Evolutionary conservation across 2,113 vertebrate species (phyloP), one percentile per base, ranked within the genome.

Genomic region (Semnopithecus entellus): DNA sequence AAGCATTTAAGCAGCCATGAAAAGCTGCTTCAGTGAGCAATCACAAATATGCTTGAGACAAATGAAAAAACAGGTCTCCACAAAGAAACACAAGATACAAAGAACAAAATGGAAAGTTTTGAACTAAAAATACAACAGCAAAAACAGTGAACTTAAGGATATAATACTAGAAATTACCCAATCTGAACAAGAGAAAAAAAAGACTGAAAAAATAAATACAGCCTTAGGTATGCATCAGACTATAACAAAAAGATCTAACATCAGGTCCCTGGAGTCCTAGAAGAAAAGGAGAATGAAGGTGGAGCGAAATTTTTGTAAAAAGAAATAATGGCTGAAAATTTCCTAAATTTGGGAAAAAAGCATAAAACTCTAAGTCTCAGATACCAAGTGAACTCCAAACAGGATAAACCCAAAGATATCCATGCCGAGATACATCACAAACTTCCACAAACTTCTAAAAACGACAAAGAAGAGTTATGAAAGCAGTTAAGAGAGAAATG

Each of bases 321-420:
- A 76, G 68, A 97, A 95, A 78, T 57, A 89, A 95, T 50, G 35
- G 5, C 20, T 76, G 48, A 82, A 96, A 45, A 20, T 66, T 52
- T 91, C 27, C 85, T 90, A 92, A 93, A 87, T 80, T 72, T 97
- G 9, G 43, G 43, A n/a, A 97, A 97, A 89, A 68, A 13, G 84
- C 45, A 66, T 17, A 92, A 85, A 68, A 17, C 12, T 86, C 1
- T 3, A 68, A 17, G 40, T 82, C 64, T 27, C 43, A 79, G 40
- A 66, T 70, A 43, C 20, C 27, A 10, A 96, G 32, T 35, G 30
- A 94, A 76, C 10, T 13, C 35, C 27, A 82, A 88, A n/a, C 4
- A 86, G n/a, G 20, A 78, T 86, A 89, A 94, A 88, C 27, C 11
- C 22, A 73, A 89, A 90, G 43, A 84, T 57, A 83, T 30, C 43